These are phyloP conservation scores for Neoniphon sammara DNA, from an alignment of 2,797 vertebrate species.

Conservation along the genomic window DNA sequence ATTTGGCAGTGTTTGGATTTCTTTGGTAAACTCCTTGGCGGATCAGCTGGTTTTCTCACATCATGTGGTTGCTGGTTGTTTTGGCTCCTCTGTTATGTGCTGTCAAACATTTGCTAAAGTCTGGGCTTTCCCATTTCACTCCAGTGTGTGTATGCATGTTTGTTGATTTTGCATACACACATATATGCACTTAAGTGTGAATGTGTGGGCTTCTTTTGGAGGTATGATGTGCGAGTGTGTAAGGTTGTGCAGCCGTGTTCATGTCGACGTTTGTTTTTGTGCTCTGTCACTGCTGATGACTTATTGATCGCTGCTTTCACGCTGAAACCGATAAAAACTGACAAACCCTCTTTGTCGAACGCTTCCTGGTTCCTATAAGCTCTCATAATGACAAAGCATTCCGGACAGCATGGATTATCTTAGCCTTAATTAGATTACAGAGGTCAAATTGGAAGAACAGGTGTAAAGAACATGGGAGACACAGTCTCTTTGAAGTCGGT, in stretches of 20 bases:
- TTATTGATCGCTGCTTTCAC: constrained; percentile 72
- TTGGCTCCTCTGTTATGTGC: constrained; percentile 41
- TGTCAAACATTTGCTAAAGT: constrained; percentile 59
- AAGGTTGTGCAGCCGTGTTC: constrained; percentile 37
- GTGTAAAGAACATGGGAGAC: not conserved
- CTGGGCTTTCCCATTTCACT: constrained; percentile 28
- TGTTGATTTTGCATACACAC: not conserved
- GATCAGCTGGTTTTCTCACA: constrained; percentile 28
- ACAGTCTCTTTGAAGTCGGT: constrained; percentile 30
- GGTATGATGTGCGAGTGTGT: constrained; percentile 3
- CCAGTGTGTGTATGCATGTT: constrained; percentile 7
- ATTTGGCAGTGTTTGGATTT: constrained; percentile 53
- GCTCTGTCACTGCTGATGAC: constrained; percentile 64
- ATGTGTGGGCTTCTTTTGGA: constrained; percentile 5
- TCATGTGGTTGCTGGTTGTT: constrained; percentile 56
- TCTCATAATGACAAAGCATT: constrained; percentile 60
- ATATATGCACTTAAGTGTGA: not conserved
- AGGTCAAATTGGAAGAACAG: constrained; percentile 55
- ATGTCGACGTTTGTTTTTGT: constrained; percentile 66
- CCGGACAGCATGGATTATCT: constrained; percentile 54
- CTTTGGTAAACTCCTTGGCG: constrained; percentile 21
- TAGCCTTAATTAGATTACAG: constrained; percentile 61
- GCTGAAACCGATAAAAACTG: constrained; percentile 45
- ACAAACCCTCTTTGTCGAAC: constrained; percentile 57
- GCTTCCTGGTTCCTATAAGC: constrained; percentile 48